Base-by-base conservation (phyloP, 2,797 vertebrate species). In the Bryconaethiops microstoma region DNA sequence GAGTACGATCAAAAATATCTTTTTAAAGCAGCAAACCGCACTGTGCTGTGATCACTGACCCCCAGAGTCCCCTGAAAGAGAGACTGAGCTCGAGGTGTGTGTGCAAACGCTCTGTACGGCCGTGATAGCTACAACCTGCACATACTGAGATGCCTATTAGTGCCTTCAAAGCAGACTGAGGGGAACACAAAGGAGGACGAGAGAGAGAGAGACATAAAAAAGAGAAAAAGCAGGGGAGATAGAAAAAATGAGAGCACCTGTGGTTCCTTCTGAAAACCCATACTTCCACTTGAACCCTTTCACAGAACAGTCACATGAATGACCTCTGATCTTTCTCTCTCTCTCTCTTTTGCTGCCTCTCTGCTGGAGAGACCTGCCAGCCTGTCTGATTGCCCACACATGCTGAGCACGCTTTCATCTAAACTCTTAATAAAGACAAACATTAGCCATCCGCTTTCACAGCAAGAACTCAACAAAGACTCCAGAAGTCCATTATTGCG, bases 21-120 rank as follows among this genome's bases (percentile, higher is more conserved):
- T 65, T 76, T 72, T 79, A 76, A 42, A 79, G 77, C 71, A 45
- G 35, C 76, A 79, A 63, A 69, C 82, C 40, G 54, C 69, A 71
- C 55, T 72, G 55, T 74, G 68, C 81, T 75, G 13, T 40, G 72
- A 83, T 67, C 62, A 25, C 13, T 55, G 72, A 70, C 45, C 48
- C 42, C 72, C 57, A 76, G 74, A 79, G 65, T 52, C 69, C 65
- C 35, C 72, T 65, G 72, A 67, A 60, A 83, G 42, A 50, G 68
- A 50, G 67, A 12, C 45, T 21, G 9, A 48, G 42, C 12, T 50
- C 42, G 16, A 17, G 67, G 40, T 69, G 40, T 69, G 68, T 17
- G 1, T 25, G 48, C 48, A 52, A 63, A 55, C 21, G 7, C 17
- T 19, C 39, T 7, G 1, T 1, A 65, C 14, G 39, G 45, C 2